Percentiles rank a stretch among this genome's conserved stretches.
These are phyloP conservation scores for Tipula confusa DNA, from an alignment of 2,888 invertebrate species.

Conservation along the genomic window DNA sequence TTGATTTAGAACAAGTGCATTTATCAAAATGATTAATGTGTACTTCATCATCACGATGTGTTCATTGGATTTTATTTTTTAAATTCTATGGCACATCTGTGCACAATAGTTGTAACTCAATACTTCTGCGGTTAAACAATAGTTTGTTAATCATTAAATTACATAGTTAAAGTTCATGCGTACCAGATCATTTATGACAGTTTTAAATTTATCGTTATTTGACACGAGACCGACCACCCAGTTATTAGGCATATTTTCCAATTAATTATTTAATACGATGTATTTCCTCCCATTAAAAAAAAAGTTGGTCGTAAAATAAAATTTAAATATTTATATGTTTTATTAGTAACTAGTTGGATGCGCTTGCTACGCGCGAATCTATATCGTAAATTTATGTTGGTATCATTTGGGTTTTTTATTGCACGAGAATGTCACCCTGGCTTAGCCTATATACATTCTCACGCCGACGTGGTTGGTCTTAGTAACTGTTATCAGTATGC, in stretches of 20 bases:
- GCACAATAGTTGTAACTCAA: neutral
- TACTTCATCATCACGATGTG: neutral
- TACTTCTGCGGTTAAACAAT: neutral
- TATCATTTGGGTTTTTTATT: no score
- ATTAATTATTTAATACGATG: neutral
- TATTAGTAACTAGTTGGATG: no score
- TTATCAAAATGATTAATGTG: no score
- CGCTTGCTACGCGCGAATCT: no score
- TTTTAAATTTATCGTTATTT: neutral
- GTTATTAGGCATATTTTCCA: neutral
- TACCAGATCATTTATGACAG: constrained; percentile 1
- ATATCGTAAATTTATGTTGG: no score
- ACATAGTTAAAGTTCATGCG: neutral
- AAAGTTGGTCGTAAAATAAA: no score
- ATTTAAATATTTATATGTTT: no score
- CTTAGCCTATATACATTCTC: no score
- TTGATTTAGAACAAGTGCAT: neutral
- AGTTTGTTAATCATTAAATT: neutral
- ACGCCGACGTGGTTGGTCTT: no score
- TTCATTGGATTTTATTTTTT: neutral
- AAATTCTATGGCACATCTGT: neutral
- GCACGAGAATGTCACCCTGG: no score
- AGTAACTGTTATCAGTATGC: no score
- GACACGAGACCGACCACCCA: neutral
- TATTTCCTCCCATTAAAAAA: no score